Conservation (phyloP, 2,113 vertebrate genomes). For the Lamprotornis superbus region DNA sequence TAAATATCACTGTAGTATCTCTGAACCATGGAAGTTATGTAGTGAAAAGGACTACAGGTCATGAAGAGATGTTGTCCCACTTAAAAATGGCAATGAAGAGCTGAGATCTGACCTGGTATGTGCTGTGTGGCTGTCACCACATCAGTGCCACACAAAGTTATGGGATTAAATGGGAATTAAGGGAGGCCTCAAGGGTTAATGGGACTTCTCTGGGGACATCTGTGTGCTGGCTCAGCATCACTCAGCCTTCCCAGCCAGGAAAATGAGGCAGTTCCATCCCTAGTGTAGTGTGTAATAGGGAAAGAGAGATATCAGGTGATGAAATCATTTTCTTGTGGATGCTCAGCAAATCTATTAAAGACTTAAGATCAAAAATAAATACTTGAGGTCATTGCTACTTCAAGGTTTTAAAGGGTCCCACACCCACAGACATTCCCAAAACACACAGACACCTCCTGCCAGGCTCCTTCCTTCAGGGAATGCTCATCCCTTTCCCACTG, state of each 20-base stretch:
- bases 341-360: background rate
- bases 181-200: background rate
- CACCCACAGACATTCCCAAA: background rate
- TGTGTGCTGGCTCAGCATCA: background rate
- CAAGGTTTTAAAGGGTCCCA: background rate
- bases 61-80: background rate
- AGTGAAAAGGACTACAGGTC: background rate
- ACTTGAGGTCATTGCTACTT: background rate
- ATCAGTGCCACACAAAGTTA: background rate
- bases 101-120: background rate
- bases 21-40: accelerated
- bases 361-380: background rate
- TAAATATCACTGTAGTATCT: background rate
- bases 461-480: background rate
- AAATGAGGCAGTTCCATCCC: background rate
- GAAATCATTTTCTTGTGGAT: background rate
- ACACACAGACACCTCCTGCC: background rate
- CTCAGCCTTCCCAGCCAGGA: background rate
- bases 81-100: background rate
- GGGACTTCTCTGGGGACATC: background rate
- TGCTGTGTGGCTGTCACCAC: background rate
- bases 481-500: background rate
- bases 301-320: background rate
- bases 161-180: background rate
- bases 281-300: accelerated